These are phyloP conservation scores for Quadroppia sp. DNA, from an alignment of 2,888 invertebrate genomes.

Conservation along the genomic window DNA sequence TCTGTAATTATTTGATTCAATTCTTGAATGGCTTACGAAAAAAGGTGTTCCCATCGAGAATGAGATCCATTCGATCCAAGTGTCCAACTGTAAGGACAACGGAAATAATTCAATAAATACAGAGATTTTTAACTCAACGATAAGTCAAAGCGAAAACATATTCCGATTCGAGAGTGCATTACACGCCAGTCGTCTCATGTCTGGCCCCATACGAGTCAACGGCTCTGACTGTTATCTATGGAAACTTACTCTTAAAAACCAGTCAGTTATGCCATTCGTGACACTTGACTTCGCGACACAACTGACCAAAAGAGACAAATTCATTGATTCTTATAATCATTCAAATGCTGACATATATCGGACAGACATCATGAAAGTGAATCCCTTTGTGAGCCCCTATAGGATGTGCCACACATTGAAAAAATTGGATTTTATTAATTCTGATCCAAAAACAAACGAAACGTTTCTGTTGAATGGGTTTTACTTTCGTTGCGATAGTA, in stretches of 20 bases:
- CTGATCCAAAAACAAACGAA: not conserved
- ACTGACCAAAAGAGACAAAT: not conserved
- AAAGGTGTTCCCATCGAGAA: slow-evolving; percentile 4
- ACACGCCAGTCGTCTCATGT: slow-evolving; percentile 7
- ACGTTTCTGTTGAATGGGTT: not conserved
- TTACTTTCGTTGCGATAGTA: slow-evolving; percentile 19
- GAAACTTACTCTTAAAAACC: slow-evolving; percentile 2
- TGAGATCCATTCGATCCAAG: slow-evolving; percentile 2
- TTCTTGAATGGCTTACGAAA: not conserved
- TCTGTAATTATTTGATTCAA: not conserved
- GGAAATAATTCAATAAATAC: not conserved
- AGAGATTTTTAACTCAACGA: not conserved
- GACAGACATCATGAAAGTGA: not conserved
- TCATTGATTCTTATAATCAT: not conserved
- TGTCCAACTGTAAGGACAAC: not conserved
- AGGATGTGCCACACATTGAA: not conserved
- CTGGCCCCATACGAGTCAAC: not conserved
- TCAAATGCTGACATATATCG: not conserved
- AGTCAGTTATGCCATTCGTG: not conserved
- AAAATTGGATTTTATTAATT: not conserved
- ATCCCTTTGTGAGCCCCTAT: slow-evolving; percentile 22
- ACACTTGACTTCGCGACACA: slow-evolving; percentile 11
- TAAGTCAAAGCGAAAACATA: slow-evolving; percentile 14
- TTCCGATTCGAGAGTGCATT: not conserved
- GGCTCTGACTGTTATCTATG: slow-evolving; percentile 18